phyloP scores from a whole-genome alignment of 1,140 invertebrate genomes.

The Heterodera schachtii region DNA sequence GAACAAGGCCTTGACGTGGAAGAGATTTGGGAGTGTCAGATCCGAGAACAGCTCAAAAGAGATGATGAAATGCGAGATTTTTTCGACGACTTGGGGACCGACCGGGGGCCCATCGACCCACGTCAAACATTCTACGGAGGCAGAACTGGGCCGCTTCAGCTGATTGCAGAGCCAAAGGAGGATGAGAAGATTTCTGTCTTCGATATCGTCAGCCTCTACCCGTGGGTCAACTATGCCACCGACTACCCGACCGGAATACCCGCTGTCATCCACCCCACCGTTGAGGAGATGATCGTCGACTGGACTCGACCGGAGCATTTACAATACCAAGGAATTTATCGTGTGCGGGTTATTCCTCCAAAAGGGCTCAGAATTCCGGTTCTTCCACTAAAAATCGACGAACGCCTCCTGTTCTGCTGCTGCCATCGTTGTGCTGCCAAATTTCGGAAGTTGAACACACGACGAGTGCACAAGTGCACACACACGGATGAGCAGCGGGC shows the following conservation, averaged over 20 bases:
- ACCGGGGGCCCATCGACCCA: too few relatives aligned
- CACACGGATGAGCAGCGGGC: conserved; percentile 2
- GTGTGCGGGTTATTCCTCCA: not conserved
- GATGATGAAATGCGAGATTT: too few relatives aligned
- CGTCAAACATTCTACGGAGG: too few relatives aligned
- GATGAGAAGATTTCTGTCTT: not conserved
- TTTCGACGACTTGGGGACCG: too few relatives aligned
- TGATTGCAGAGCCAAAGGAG: too few relatives aligned
- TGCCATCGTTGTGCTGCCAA: not conserved
- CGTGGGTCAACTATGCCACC: not conserved
- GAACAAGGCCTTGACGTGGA: too few relatives aligned
- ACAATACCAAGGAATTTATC: not conserved
- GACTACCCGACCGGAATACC: not conserved
- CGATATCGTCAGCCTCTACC: not conserved
- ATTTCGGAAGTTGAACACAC: not conserved
- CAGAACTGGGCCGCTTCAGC: too few relatives aligned
- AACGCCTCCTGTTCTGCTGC: not conserved
- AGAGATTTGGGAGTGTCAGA: too few relatives aligned
- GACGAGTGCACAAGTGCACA: not conserved
- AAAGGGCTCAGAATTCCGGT: not conserved
- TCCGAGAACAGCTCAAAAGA: too few relatives aligned
- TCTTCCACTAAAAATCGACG: not conserved
- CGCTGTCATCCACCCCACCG: not conserved
- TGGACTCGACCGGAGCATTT: not conserved
- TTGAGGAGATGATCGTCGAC: not conserved